Evolutionary conservation across 30 jellyfish, hydroid and myxozoan genomes (phyloP), one percentile per base, ranked within the genome.

Genomic region (Mastigias papua): DNA sequence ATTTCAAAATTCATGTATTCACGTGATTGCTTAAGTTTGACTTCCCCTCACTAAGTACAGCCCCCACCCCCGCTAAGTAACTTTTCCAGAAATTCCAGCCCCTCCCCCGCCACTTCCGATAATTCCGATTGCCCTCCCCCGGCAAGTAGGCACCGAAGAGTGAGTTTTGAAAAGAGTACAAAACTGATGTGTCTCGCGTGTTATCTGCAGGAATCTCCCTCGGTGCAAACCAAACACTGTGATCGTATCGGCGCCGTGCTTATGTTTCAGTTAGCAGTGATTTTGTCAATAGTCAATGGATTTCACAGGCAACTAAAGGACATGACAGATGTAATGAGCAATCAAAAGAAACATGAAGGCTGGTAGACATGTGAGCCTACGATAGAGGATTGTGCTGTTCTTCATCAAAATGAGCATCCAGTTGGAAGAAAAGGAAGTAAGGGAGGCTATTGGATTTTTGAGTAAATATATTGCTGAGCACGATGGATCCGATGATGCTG

Each of bases 381-480:
- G 81, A 35, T 72, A 72, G 83, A 6, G 1, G 80, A 1, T 34
- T 34, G 73, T 42, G 64, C 25, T 64, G 6, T 48, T 54, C 8
- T 58, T 73, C 42, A 27, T 11, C 46, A 63, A 50, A 34, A 83
- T 83, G 92, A 83, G 92, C 74, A 81, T 37, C 35, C 57, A 69
- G 17, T 73, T 83, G 31, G 76, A 75, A 31, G 92, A 70, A 68
- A 63, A 54, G 31, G 92, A 83, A 29, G 75, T 69, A 29, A 28
- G 80, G 25, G 49, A 69, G 27, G 92, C 86, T 25, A 23, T n/a
- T 25, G 92, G 34, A 31, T 57, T 71, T 30, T 67, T 83, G 65
- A 64, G 79, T 33, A 54, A 69, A 51, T 83, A 69, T 83, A 76
- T 83, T 32, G 85, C 82, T 25, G 92, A 83, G n/a, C 92, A 83